Conservation (phyloP, 2,888 invertebrate species). For the Hypselothyrea guttata region DNA sequence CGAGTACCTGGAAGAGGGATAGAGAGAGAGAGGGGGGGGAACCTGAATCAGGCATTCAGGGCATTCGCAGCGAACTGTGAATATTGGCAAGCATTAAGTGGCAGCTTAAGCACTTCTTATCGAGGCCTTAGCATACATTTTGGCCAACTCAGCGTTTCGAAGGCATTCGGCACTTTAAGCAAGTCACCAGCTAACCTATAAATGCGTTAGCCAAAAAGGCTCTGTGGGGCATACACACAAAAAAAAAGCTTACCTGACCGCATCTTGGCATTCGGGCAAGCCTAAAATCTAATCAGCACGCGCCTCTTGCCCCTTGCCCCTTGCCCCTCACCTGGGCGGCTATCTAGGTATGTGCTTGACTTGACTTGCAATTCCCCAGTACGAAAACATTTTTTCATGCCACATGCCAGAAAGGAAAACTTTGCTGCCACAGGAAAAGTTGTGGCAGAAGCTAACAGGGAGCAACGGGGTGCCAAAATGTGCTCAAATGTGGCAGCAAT, state of each 20-base stretch:
- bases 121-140: background rate
- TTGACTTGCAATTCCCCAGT: conserved; percentile 18
- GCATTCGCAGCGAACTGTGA: conserved; percentile 4
- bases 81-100: conserved; percentile 3
- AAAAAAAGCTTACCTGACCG: conserved; percentile 44
- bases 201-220: conserved; percentile 19
- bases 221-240: conserved; percentile 5
- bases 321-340: conserved; percentile 30
- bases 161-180: background rate
- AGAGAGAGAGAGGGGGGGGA: background rate
- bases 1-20: background rate
- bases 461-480: conserved; percentile 19
- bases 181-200: conserved; percentile 61
- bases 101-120: background rate
- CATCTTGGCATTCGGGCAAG: conserved; percentile 35
- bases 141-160: background rate
- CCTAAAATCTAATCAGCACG: conserved; percentile 67
- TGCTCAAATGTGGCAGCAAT: conserved; percentile 37
- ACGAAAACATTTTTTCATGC: conserved; percentile 39
- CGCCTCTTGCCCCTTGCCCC: no score
- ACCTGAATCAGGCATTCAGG: background rate
- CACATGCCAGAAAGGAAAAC: conserved; percentile 50
- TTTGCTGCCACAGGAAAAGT: conserved; percentile 46
- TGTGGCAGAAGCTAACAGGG: conserved; percentile 14
- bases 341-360: conserved; percentile 17